Evolutionary conservation across 2,797 vertebrate genomes (phyloP).

Genomic region (Synaphobranchus kaupii): DNA sequence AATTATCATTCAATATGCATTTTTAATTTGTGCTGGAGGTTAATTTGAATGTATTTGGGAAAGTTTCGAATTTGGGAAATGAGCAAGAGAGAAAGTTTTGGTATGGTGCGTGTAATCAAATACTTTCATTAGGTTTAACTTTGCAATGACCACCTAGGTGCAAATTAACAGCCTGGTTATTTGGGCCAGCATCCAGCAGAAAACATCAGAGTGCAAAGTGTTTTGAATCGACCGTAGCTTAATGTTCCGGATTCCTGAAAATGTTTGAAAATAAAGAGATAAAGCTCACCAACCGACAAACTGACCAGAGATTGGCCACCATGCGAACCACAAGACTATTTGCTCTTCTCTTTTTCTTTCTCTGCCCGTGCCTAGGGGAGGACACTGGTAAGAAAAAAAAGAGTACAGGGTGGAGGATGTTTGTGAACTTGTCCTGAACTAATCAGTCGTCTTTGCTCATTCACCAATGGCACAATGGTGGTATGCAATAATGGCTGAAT

Average conservation of each 20-base stretch:
- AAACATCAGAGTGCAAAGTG: slow-evolving; percentile 26
- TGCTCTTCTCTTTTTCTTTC: slow-evolving; percentile 27
- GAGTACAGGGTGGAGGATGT: background rate
- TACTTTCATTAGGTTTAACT: background rate
- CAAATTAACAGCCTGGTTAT: background rate
- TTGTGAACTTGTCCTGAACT: background rate
- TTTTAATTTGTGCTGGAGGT: background rate
- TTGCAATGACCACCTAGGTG: background rate
- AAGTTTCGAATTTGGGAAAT: background rate
- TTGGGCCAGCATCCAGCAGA: background rate
- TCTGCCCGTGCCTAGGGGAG: slow-evolving; percentile 27
- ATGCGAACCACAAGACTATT: slow-evolving; percentile 29
- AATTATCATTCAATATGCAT: background rate
- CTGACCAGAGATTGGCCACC: slow-evolving; percentile 10
- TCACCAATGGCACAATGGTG: slow-evolving; percentile 26
- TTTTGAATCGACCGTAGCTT: slow-evolving; percentile 29
- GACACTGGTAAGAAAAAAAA: slow-evolving; percentile 48
- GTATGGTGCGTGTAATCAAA: background rate
- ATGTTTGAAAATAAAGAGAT: slow-evolving; percentile 46
- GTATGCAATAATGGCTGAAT: slow-evolving; percentile 29
- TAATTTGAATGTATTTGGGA: background rate
- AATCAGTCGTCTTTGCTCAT: background rate
- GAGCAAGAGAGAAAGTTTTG: background rate
- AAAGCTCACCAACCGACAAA: background rate
- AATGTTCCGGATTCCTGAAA: slow-evolving; percentile 33